phyloP scores from a whole-genome alignment of 2,888 invertebrate genomes.

The Antitype chi region DNA sequence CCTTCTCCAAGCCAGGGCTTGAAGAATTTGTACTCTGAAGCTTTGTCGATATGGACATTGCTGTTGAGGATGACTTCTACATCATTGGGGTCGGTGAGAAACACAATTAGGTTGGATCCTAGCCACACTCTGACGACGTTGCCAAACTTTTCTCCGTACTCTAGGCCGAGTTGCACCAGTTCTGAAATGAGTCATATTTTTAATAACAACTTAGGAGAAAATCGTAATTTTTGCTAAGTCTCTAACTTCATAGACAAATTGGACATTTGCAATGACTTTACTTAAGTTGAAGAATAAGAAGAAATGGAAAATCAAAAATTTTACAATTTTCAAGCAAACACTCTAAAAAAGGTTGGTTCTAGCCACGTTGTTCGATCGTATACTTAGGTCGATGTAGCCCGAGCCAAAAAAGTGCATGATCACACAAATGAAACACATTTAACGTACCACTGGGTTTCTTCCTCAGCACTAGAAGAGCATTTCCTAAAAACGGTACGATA shows the following conservation, averaged over 20 bases:
- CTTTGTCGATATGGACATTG: slow-evolving; percentile 94
- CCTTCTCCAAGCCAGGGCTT: slow-evolving; percentile 96
- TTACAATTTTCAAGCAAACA: background rate
- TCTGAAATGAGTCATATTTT: slow-evolving; percentile 35
- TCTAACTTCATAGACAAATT: background rate
- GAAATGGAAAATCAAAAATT: background rate
- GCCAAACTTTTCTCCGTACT: slow-evolving; percentile 61
- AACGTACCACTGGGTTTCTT: slow-evolving; percentile 90
- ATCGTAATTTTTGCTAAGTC: background rate
- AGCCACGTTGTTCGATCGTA: no score
- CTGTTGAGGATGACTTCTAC: slow-evolving; percentile 94
- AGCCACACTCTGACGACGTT: slow-evolving; percentile 82
- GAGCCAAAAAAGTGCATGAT: background rate
- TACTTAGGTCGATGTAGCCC: no score
- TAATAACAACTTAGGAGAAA: no score
- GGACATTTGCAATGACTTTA: background rate
- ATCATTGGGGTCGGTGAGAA: slow-evolving; percentile 93
- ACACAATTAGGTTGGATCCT: slow-evolving; percentile 90
- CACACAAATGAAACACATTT: background rate
- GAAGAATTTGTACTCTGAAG: slow-evolving; percentile 93
- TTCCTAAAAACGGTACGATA: slow-evolving; percentile 93
- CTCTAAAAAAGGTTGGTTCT: background rate
- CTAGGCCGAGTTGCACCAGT: slow-evolving; percentile 57
- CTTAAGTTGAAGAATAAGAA: background rate
- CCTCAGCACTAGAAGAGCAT: slow-evolving; percentile 92